Conservation (phyloP, 2,113 vertebrate genomes). For the Scomber scombrus region DNA sequence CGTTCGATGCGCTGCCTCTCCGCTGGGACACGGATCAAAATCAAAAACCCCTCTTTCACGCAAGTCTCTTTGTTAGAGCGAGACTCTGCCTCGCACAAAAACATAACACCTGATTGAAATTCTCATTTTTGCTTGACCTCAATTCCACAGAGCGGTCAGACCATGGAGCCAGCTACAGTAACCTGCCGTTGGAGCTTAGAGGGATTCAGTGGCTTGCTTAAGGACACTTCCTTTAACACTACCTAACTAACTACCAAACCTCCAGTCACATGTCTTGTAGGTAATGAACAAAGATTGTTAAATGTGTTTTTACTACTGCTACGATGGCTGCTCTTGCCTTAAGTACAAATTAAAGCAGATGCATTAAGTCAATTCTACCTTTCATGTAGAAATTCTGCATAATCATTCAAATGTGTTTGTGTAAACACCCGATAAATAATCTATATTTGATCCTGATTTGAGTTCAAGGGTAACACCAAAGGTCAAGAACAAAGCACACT, state of each 20-base stretch:
- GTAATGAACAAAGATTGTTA: neutral
- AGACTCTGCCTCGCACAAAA: neutral
- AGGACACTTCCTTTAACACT: neutral
- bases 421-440: neutral
- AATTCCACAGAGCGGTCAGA: conserved; percentile 6
- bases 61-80: conserved; percentile 1
- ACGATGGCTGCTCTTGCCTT: neutral
- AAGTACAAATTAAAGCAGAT: neutral
- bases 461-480: conserved; percentile 23
- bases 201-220: conserved; percentile 12
- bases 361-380: neutral
- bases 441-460: conserved; percentile 1
- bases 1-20: neutral
- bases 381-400: neutral
- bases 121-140: conserved; percentile 6
- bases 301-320: neutral
- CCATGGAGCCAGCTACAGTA: neutral
- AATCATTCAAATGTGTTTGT: conserved; percentile 1
- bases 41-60: neutral
- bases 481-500: conserved; percentile 31
- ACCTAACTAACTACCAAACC: neutral
- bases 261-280: neutral
- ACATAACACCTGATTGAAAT: conserved; percentile 11
- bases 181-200: neutral
- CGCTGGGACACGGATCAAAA: conserved; percentile 20